Evolutionary conservation across 2,113 vertebrate species (phyloP).

Genomic region (Plestiodon gilberti): DNA sequence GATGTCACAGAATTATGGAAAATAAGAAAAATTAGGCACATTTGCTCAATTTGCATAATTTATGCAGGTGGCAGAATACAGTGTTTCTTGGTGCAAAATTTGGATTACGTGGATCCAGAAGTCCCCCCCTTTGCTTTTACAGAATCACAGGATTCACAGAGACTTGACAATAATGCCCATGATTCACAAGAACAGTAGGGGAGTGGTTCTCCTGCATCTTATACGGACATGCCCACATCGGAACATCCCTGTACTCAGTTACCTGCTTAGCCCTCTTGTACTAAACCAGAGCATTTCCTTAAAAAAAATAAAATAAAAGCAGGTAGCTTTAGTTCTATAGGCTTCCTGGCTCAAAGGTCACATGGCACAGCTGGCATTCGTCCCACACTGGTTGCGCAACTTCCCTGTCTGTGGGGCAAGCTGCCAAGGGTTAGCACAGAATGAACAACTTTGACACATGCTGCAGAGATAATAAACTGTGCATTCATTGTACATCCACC

Average conservation of each 20-base stretch:
- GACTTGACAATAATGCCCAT: neutral
- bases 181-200: neutral
- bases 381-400: neutral
- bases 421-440: too few species aligned
- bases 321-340: neutral
- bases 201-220: neutral
- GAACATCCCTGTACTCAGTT: neutral
- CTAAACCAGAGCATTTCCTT: neutral
- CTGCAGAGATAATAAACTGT: neutral
- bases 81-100: too few species aligned
- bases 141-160: too few species aligned
- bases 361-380: neutral
- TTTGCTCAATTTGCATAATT: neutral
- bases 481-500: neutral
- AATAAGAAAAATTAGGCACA: neutral
- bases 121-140: too few species aligned
- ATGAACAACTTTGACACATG: neutral
- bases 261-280: neutral
- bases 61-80: neutral
- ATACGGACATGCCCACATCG: neutral
- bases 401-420: neutral
- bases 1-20: neutral
- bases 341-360: neutral
- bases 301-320: neutral
- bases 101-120: neutral